Base-by-base conservation (phyloP, 2,113 vertebrate genomes). In the Mormoops blainvillei region DNA sequence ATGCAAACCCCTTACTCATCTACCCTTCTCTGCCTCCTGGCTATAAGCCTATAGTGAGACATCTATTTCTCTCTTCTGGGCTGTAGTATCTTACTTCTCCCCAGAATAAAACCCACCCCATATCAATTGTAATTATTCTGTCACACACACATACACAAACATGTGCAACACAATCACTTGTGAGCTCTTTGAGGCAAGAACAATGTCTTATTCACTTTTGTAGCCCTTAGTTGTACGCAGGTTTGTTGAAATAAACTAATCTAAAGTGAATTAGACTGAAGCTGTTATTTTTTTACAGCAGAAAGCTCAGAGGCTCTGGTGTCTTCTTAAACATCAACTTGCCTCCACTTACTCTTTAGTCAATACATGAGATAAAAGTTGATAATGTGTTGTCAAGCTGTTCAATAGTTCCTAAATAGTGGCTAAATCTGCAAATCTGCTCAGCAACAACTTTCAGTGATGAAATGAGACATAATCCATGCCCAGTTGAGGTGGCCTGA, bases 351-450 rank as follows among this genome's bases (percentile, higher is more conserved):
- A 92, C 38, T 86, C 78, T 92, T 18, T 85, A 96, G 91, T 94
- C 89, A 97, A 85, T 85, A 73, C 24, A 48, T 87, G 93, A 95
- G 65, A 77, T 91, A 63, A 78, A 96, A 97, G 76, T 50, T 95
- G 26, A 84, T 81, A 93, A 87, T 16, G 3, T 80, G 12, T 91
- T 96, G 97, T 96, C 76, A 94, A 89, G 45, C 33, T 94, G 24
- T 22, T 89, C 36, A 33, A n/a, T 84, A 74, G 90, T 96, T 83
- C 94, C 18, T 2, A 43, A 83, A 56, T 38, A 94, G 20, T 86
- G 83, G 89, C 91, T 96, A 95, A 97, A 94, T 96, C 83, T 94
- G 16, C 43, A 94, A 97, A 94, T 96, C 77, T 93, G 13, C 43
- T 97, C 74, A 78, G 38, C 93, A 81, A 77, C 94, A 68, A 94